Percentiles rank a stretch among this genome's conserved stretches.
Conservation (phyloP, 2,888 invertebrate species). For the Campopleginae sp. region DNA sequence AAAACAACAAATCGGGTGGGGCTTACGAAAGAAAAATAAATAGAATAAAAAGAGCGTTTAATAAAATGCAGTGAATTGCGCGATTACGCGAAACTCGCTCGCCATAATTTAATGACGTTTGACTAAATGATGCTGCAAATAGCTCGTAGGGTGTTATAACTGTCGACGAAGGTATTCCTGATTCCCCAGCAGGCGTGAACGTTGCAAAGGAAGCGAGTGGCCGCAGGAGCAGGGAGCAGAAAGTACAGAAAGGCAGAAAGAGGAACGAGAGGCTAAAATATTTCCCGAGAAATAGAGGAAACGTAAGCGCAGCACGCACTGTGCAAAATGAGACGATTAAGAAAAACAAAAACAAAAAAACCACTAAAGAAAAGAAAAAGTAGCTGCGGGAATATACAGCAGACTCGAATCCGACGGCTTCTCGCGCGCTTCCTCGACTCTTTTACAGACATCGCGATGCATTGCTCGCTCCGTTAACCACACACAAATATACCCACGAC, state of each 20-base stretch:
- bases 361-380: conserved; percentile 14
- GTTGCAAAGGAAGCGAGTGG: conserved; percentile 16
- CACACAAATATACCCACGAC: not conserved
- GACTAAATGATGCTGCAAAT: conserved; percentile 78
- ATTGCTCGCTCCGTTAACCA: conserved; percentile 55
- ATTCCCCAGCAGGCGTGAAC: conserved; percentile 36
- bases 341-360: no score
- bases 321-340: conserved; percentile 48
- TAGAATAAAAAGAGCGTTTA: not conserved
- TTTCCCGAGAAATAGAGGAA: conserved; percentile 54
- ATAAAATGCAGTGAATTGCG: conserved; percentile 1
- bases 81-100: conserved; percentile 19
- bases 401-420: conserved; percentile 42
- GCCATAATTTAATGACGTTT: conserved; percentile 77
- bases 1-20: not conserved
- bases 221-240: conserved; percentile 17
- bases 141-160: conserved; percentile 77
- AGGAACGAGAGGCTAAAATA: conserved; percentile 48
- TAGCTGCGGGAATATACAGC: conserved; percentile 33
- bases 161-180: conserved; percentile 72
- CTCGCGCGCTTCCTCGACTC: conserved; percentile 53
- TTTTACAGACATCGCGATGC: conserved; percentile 42
- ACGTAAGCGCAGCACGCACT: conserved; percentile 19
- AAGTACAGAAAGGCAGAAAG: conserved; percentile 44
- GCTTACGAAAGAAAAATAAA: not conserved